Evolutionary conservation across 1,140 invertebrate genomes (phyloP).

Genomic region (Dendroctonus ponderosae): DNA sequence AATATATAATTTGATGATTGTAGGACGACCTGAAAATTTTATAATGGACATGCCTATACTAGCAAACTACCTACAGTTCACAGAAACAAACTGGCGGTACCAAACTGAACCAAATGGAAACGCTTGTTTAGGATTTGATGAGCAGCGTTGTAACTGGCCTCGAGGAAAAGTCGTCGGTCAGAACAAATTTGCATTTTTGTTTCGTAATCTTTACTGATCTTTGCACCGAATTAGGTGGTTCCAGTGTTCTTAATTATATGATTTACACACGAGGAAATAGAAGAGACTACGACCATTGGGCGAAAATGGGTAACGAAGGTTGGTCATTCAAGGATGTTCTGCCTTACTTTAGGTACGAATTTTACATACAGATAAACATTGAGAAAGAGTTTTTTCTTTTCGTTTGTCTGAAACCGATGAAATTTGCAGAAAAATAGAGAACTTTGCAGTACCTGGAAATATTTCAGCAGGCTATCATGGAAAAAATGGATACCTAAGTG

Average conservation of each 20-base stretch:
- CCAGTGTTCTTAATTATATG: constrained; percentile 87
- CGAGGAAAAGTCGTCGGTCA: constrained; percentile 67
- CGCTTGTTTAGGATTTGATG: constrained; percentile 54
- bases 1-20: constrained; percentile 33
- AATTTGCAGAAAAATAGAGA: constrained; percentile 62
- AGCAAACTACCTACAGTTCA: constrained; percentile 63
- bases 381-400: not conserved
- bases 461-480: constrained; percentile 58
- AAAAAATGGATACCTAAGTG: constrained; percentile 60
- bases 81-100: constrained; percentile 59
- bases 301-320: constrained; percentile 66
- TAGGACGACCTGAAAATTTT: constrained; percentile 52
- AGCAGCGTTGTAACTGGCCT: constrained; percentile 65
- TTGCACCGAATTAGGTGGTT: constrained; percentile 62
- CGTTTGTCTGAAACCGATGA: not conserved
- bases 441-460: constrained; percentile 59
- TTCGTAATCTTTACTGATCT: not conserved
- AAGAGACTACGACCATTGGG: constrained; percentile 78
- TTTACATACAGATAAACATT: not conserved
- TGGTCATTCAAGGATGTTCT: constrained; percentile 83
- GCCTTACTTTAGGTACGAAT: constrained; percentile 68
- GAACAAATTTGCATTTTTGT: not conserved
- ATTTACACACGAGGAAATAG: constrained; percentile 81
- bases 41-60: constrained; percentile 69
- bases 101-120: constrained; percentile 58